phyloP scores from a whole-genome alignment of 2,113 vertebrate genomes.

The Lepus americanus region DNA sequence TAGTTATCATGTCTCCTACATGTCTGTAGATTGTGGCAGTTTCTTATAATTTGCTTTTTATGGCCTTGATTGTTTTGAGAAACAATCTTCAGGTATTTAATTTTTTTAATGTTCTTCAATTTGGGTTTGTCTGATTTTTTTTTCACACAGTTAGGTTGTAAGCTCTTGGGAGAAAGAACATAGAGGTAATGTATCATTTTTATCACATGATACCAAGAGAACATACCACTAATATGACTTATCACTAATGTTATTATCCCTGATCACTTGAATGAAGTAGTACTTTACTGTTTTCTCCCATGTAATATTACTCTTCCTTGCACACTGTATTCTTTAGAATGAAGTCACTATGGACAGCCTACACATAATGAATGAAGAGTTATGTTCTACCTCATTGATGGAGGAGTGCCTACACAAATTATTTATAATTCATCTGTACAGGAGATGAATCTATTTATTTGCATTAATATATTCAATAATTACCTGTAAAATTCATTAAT shows the following conservation, averaged over 20 bases:
- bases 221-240: neutral
- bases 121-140: slow-evolving; percentile 17
- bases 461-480: neutral
- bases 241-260: neutral
- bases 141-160: neutral
- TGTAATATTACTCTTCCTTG: neutral
- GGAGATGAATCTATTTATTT: neutral
- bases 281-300: neutral
- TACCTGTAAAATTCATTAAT: neutral
- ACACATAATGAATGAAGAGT: neutral
- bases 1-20: neutral
- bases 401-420: neutral
- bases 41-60: slow-evolving; percentile 28
- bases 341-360: neutral
- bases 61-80: neutral
- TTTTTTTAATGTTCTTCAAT: slow-evolving; percentile 8
- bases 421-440: neutral
- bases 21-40: neutral
- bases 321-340: neutral
- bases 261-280: neutral
- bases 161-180: neutral
- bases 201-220: neutral
- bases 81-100: neutral
- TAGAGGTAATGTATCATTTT: neutral
- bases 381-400: neutral